Base-by-base conservation (phyloP, 2,888 invertebrate species). In the Chorisops tibialis region DNA sequence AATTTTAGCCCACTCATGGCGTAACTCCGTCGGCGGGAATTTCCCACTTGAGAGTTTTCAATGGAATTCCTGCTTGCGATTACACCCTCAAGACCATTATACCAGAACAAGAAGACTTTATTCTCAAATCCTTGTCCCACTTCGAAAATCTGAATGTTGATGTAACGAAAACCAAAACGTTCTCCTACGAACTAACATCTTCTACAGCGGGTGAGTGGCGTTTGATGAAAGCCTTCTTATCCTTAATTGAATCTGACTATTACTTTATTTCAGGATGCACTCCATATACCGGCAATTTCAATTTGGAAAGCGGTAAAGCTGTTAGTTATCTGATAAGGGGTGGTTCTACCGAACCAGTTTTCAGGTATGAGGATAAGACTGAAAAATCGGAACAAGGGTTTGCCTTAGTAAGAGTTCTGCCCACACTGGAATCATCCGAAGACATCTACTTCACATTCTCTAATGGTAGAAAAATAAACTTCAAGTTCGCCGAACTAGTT, bases 41-140 rank as follows among this genome's bases (percentile, higher is more conserved):
- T 21, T 82, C 83, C 0, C 90, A 91, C 72, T 67, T 91, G 18
- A 81, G 89, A 68, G 74, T 91, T 24, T 91, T 87, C 74, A 91
- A 91, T 69, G 83, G 85, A 11, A 80, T 66, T 6, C 67, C 66
- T 6, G 74, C 79, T 45, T 87, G 87, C 69, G 61, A 52, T n/a
- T 75, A 72, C 54, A 50, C 49, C 4, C 68, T 78, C 35, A 54
- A 19, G 0, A 69, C 72, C 0, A 72, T 73, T 38, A 64, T 73
- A 3, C 62, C 65, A 0, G 60, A 43, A 0, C 50, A 60, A 9
- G 2, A 12, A 1, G 24, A n/a, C 0, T 70, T 76, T n/a, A 22
- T 7, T 3, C 64, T 77, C 1, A 65, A 68, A 1, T 54, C 69
- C 0, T 5, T 68, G 30, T 63, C 66, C 9, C 63, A 66, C 1